Conservation (phyloP, 2,888 invertebrate genomes). For the Pterobdella sp. region DNA sequence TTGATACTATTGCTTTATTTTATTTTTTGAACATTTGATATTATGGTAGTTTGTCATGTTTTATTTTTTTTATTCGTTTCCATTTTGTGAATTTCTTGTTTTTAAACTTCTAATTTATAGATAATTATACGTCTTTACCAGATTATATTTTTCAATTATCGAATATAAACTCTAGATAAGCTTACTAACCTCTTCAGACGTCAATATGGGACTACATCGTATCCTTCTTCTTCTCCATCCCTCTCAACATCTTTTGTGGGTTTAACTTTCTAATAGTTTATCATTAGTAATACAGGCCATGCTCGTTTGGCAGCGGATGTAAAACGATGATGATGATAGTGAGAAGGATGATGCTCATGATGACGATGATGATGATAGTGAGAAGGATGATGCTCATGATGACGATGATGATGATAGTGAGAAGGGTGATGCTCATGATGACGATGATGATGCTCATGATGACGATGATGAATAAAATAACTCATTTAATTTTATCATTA, state of each 20-base stretch:
- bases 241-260: background rate
- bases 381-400: constrained; percentile 6
- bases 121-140: no score
- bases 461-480: constrained; percentile 24
- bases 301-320: no score
- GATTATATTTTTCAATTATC: no score
- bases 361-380: constrained; percentile 13
- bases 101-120: no score
- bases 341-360: constrained; percentile 18
- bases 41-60: background rate
- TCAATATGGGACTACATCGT: background rate
- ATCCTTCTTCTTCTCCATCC: background rate
- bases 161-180: no score
- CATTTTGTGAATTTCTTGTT: constrained; percentile 2
- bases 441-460: constrained; percentile 4
- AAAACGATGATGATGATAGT: constrained; percentile 23
- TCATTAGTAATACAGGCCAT: no score
- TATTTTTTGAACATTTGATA: background rate
- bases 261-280: no score
- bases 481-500: background rate
- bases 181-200: no score
- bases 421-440: constrained; percentile 16
- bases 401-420: background rate
- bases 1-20: background rate
- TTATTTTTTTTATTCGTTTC: background rate